Conservation (phyloP, 2,113 vertebrate genomes). For the Polypterus bichir region DNA sequence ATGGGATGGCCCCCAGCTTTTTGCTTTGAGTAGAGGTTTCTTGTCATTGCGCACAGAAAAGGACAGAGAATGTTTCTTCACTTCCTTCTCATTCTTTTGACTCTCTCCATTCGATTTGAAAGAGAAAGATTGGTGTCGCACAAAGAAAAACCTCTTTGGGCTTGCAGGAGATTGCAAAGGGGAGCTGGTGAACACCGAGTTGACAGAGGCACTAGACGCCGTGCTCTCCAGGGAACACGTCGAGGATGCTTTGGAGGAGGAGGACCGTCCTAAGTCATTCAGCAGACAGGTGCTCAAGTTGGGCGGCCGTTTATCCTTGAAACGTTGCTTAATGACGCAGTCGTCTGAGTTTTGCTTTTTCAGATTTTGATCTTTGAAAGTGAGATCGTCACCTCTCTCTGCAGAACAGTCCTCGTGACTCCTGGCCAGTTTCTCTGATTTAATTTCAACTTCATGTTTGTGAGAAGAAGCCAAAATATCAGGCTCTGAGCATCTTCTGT, state of each 20-base stretch:
- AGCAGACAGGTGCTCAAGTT: conserved; percentile 31
- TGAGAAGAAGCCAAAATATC: conserved; percentile 37
- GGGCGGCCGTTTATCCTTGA: conserved; percentile 15
- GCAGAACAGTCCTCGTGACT: conserved; percentile 65
- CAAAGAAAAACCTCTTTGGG: conserved; percentile 38
- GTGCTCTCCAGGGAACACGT: conserved; percentile 58
- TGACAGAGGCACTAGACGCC: conserved; percentile 53
- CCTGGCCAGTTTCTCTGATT: conserved; percentile 48
- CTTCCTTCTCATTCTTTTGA: conserved; percentile 31
- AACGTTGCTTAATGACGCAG: conserved; percentile 33
- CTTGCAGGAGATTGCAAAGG: conserved; percentile 62
- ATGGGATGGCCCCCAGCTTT: conserved; percentile 40
- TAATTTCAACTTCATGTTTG: conserved; percentile 20
- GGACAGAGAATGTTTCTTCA: conserved; percentile 61
- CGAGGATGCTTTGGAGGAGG: conserved; percentile 44
- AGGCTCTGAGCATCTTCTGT: conserved; percentile 78
- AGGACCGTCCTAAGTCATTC: conserved; percentile 16
- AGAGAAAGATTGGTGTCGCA: conserved; percentile 41
- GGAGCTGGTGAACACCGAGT: conserved; percentile 66
- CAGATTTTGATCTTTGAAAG: conserved; percentile 33
- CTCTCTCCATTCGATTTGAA: conserved; percentile 30
- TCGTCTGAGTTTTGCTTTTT: conserved; percentile 58
- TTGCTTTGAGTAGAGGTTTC: conserved; percentile 46
- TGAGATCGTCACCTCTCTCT: conserved; percentile 21
- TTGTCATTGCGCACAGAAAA: conserved; percentile 48